Evolutionary conservation across 2,113 vertebrate genomes (phyloP), one percentile per base, ranked within the genome.

Genomic region (Rhizomys pruinosus): DNA sequence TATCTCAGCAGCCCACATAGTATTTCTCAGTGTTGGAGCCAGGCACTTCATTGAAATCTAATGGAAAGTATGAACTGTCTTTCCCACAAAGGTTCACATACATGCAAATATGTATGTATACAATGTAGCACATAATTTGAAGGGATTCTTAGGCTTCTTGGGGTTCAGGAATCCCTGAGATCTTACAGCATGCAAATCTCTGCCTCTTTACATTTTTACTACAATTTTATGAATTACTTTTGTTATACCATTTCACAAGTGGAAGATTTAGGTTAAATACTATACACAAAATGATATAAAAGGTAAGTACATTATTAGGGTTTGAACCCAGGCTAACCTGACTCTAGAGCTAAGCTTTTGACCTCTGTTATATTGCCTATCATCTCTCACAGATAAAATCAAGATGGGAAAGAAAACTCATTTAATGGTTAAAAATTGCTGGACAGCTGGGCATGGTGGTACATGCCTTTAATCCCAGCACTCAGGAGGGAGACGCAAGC

Each of bases 151-250:
- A 20, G 39, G 44, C 3, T 29, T 61, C 11, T 90, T 25, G 34
- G 47, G 5, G 6, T 72, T 87, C 3, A 73, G 57, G 57, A 22
- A 2, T 78, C 84, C 34, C 61, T 37, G 57, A 63, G 57, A 71
- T 63, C 23, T 81, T 88, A 90, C 66, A 44, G 87, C 16, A 23
- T 73, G 80, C 39, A 7, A 39, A 19, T 34, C 55, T 63, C 61
- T 86, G 84, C 66, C 23, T 92, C 57, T 71, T 82, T 64, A 90
- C 73, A 81, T 52, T 87, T 90, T 89, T 82, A 59, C 37, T 47
- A 79, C n/a, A 79, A 0, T 0, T 13, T 61, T 55, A 15, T 37
- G 52, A 94, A 42, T 42, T 76, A 17, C 59, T 93, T 92, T 23
- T 71, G 8, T 73, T 81, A 68, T 63, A 22, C 15, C 15, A 11